phyloP scores from a whole-genome alignment of 2,113 vertebrate species.

The Actenoides lindsayi region DNA sequence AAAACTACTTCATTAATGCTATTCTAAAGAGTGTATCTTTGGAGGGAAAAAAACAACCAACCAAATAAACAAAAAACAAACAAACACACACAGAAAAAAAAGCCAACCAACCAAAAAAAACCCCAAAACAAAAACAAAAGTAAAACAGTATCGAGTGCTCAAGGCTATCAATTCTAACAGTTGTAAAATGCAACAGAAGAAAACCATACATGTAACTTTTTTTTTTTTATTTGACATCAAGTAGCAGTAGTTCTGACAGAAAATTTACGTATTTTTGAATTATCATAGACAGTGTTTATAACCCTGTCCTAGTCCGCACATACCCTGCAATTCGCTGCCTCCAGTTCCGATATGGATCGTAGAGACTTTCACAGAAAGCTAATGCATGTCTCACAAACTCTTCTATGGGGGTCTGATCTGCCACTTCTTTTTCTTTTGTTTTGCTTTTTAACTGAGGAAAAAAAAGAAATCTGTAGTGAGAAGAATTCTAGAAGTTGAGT shows the following conservation, averaged over 20 bases:
- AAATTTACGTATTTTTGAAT: neutral
- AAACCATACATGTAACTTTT: neutral
- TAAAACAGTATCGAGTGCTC: neutral
- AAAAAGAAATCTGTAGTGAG: neutral
- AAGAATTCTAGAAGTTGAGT: neutral
- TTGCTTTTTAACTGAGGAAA: slow-evolving; percentile 90
- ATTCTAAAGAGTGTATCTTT: neutral
- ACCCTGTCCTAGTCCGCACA: neutral
- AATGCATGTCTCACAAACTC: slow-evolving; percentile 95
- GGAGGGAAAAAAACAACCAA: neutral
- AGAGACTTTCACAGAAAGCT: slow-evolving; percentile 97
- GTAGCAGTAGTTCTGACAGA: neutral
- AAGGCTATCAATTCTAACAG: neutral
- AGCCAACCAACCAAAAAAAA: no score
- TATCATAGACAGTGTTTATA: neutral
- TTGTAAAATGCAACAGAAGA: neutral
- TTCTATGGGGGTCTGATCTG: slow-evolving; percentile 91
- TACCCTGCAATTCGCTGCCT: slow-evolving; percentile 91
- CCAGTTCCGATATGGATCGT: slow-evolving; percentile 96
- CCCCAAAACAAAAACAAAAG: no score
- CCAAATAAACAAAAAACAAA: neutral
- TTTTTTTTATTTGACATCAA: neutral
- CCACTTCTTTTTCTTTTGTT: slow-evolving; percentile 98
- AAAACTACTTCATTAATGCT: neutral
- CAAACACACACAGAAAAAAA: no score